These are phyloP conservation scores for Diorhabda elongata DNA, from an alignment of 1,140 invertebrate genomes.

Conservation along the genomic window DNA sequence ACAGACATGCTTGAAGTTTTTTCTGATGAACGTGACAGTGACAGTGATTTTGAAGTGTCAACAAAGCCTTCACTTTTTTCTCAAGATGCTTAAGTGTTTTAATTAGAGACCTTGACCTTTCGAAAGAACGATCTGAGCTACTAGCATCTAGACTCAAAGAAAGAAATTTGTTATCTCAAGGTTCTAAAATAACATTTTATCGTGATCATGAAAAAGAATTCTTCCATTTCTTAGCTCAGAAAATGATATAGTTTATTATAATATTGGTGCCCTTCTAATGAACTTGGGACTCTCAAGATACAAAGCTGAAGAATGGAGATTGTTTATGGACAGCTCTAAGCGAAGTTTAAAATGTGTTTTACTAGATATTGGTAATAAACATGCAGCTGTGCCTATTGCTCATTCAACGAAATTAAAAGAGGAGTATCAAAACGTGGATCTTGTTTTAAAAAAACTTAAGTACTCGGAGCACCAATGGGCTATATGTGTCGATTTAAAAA, in stretches of 20 bases:
- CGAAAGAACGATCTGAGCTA: neutral
- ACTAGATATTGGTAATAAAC: too few species aligned
- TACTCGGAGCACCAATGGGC: too few species aligned
- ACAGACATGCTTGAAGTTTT: constrained; percentile 2
- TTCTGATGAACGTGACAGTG: neutral
- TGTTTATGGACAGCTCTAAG: too few species aligned
- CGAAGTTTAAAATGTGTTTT: too few species aligned
- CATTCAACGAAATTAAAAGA: too few species aligned
- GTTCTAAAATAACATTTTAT: constrained; percentile 8
- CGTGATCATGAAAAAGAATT: constrained; percentile 1
- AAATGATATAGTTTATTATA: constrained; percentile 8
- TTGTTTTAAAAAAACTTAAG: too few species aligned
- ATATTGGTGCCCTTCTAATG: neutral
- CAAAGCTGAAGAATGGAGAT: too few species aligned
- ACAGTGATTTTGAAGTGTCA: neutral
- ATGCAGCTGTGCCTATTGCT: too few species aligned
- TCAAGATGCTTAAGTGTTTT: constrained; percentile 1
- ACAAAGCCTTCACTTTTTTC: constrained; percentile 3
- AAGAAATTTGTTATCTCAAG: constrained; percentile 4
- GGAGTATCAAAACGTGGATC: too few species aligned
- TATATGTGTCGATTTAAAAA: too few species aligned
- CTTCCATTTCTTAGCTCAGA: constrained; percentile 9
- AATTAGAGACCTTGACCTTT: constrained; percentile 1
- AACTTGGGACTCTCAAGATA: too few species aligned
- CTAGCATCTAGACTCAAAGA: neutral